A percentile compares a stretch with the other conserved stretches of the same genome.
Conservation (phyloP, 2,888 invertebrate genomes). For the Polyploca ridens region DNA sequence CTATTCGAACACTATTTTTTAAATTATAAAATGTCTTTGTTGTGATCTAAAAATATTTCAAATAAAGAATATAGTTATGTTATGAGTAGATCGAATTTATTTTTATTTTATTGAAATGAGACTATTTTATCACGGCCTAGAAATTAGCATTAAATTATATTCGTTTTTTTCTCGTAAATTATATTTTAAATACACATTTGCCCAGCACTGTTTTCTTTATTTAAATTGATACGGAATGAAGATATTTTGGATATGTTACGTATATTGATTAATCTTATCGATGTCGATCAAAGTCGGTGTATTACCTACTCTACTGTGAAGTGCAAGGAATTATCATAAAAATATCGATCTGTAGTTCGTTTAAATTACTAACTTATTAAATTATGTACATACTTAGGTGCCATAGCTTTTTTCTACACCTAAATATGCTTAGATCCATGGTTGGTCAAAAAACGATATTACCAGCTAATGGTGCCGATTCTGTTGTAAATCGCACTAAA, state of each 20-base stretch:
- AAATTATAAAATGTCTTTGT: neutral
- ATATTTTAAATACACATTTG: neutral
- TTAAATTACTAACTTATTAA: too few relatives aligned
- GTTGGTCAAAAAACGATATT: too few relatives aligned
- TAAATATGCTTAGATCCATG: too few relatives aligned
- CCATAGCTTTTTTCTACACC: too few relatives aligned
- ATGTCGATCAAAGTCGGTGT: neutral
- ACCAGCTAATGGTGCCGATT: too few relatives aligned
- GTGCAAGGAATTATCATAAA: neutral
- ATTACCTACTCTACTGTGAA: neutral
- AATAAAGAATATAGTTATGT: too few relatives aligned
- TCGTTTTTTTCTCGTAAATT: neutral
- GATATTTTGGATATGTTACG: neutral
- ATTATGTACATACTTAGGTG: too few relatives aligned
- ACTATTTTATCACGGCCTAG: too few relatives aligned
- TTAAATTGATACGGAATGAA: neutral
- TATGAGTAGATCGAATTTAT: too few relatives aligned
- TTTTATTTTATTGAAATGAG: too few relatives aligned
- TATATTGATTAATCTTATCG: conserved; percentile 1
- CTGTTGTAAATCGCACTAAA: too few relatives aligned
- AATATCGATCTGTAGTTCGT: neutral
- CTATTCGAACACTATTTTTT: too few relatives aligned
- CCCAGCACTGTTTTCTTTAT: neutral
- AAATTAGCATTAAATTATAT: neutral
- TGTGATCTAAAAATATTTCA: neutral